phyloP scores from a whole-genome alignment of 2,797 vertebrate genomes.

The Loris lydekkerianus region DNA sequence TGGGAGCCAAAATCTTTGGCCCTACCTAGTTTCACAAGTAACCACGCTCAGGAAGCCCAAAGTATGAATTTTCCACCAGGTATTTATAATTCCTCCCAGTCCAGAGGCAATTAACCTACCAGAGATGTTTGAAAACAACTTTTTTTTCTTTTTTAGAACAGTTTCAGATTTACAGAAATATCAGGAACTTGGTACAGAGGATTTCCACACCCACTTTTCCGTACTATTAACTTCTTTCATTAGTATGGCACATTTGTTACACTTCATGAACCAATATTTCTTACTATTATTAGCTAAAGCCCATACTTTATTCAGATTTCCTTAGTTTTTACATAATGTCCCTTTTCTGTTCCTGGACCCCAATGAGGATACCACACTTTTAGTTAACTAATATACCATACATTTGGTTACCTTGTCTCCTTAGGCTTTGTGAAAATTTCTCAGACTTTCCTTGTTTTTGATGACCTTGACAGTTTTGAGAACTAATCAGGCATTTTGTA shows the following conservation, averaged over 20 bases:
- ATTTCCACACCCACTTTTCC: not conserved
- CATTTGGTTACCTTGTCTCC: not conserved
- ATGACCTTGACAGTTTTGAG: not conserved
- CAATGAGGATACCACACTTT: not conserved
- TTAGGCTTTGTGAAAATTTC: not conserved
- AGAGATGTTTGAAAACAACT: not conserved
- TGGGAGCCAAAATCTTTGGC: not conserved
- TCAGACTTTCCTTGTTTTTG: slow-evolving; percentile 24
- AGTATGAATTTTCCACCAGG: not conserved
- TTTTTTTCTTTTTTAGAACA: not conserved
- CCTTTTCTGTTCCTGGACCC: not conserved
- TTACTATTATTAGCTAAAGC: not conserved
- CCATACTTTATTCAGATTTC: not conserved
- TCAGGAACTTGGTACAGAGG: not conserved
- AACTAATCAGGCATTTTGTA: not conserved
- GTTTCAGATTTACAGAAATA: slow-evolving; percentile 14
- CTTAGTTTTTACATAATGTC: not conserved
- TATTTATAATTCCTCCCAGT: slow-evolving; percentile 23
- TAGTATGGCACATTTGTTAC: not conserved
- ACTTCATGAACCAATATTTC: not conserved
- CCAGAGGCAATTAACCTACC: not conserved
- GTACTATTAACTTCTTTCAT: not conserved
- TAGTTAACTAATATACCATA: no score
- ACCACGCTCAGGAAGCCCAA: not conserved
- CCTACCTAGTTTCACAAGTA: not conserved